Evolutionary conservation across 2,797 vertebrate genomes (phyloP).

Genomic region (Staurois parvus): DNA sequence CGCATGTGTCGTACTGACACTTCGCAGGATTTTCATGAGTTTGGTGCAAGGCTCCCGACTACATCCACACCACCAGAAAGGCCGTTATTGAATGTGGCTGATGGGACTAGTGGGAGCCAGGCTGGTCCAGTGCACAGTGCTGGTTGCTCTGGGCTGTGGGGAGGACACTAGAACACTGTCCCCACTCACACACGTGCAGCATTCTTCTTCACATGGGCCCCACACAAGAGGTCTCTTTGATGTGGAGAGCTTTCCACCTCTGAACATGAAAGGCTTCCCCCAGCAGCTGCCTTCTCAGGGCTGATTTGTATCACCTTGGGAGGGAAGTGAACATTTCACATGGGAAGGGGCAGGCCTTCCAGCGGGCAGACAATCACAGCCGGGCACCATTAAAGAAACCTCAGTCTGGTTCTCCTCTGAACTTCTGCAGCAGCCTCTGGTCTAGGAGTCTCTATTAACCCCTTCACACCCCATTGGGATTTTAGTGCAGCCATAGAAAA

Average conservation of each 20-base stretch:
- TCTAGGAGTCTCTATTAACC: conserved; percentile 5
- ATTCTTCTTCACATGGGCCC: conserved; percentile 15
- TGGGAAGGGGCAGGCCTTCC: conserved; percentile 94
- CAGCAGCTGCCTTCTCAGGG: conserved; percentile 81
- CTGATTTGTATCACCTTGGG: conserved; percentile 95
- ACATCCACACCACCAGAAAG: too few relatives aligned
- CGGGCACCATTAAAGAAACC: conserved; percentile 64
- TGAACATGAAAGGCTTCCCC: conserved; percentile 38
- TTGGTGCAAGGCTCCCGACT: too few relatives aligned
- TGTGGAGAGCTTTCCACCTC: conserved; percentile 35
- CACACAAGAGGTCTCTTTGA: conserved; percentile 21
- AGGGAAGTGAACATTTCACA: conserved; percentile 91
- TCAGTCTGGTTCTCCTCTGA: conserved; percentile 36
- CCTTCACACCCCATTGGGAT: background rate
- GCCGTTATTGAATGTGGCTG: too few relatives aligned
- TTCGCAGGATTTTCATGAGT: too few relatives aligned
- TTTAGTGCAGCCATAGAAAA: too few relatives aligned
- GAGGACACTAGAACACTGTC: background rate
- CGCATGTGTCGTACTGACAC: too few relatives aligned
- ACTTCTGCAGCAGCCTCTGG: background rate
- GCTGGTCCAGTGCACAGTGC: background rate
- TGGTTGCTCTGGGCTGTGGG: background rate
- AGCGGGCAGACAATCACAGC: background rate
- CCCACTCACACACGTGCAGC: conserved; percentile 31
- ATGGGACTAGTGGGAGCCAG: background rate